These are phyloP conservation scores for Diaprepes abbreviatus DNA, from an alignment of 2,888 invertebrate species.

Conservation along the genomic window DNA sequence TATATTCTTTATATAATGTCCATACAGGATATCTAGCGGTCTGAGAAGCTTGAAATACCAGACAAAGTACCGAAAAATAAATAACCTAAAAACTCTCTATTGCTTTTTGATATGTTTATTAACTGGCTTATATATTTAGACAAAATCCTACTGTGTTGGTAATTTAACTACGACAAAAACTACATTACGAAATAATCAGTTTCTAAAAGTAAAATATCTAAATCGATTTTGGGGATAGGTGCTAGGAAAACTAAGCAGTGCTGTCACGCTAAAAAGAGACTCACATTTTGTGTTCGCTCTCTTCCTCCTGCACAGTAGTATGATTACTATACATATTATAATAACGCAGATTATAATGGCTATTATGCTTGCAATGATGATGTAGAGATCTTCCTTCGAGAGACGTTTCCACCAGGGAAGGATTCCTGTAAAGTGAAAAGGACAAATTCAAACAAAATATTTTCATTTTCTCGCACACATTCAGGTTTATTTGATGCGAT, in stretches of 20 bases:
- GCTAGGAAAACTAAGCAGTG: constrained; percentile 27
- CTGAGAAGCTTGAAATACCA: no score
- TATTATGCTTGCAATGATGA: constrained; percentile 77
- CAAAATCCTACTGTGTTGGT: background rate
- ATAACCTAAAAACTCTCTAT: no score
- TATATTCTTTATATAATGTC: no score
- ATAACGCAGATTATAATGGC: constrained; percentile 82
- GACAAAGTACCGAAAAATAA: no score
- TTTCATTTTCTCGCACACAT: no score
- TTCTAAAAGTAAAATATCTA: constrained; percentile 26
- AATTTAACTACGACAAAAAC: constrained; percentile 21
- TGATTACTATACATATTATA: constrained; percentile 87
- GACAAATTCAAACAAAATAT: no score
- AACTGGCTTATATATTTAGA: no score
- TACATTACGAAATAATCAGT: background rate
- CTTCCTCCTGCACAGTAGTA: constrained; percentile 87
- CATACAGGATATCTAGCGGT: no score
- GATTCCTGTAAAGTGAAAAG: constrained; percentile 72
- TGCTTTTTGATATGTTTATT: no score
- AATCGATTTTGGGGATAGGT: constrained; percentile 30
- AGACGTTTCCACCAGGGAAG: constrained; percentile 83
- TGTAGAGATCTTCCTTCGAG: constrained; percentile 85
- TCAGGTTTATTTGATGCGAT: no score
- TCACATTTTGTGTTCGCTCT: constrained; percentile 87
- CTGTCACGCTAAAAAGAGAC: constrained; percentile 63